Conservation (phyloP, 2,888 invertebrate species). For the Heteromyza rotundicornis region DNA sequence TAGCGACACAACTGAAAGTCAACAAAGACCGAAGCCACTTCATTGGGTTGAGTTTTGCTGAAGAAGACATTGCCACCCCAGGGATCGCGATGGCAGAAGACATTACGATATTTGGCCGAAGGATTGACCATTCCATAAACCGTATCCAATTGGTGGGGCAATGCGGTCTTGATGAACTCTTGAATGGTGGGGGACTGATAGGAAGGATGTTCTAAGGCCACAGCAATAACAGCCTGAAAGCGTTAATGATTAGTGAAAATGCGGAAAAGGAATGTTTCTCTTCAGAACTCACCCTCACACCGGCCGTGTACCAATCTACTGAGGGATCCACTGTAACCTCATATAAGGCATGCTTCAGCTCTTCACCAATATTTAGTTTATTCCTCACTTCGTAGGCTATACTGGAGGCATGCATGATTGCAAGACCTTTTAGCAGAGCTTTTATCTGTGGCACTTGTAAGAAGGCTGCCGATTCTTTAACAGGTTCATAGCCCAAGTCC, state of each 20-base stretch:
- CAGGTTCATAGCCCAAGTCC: conserved; percentile 41
- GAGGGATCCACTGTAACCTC: conserved; percentile 45
- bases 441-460: conserved; percentile 53
- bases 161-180: conserved; percentile 43
- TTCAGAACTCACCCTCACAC: conserved; percentile 36
- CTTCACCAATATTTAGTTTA: conserved; percentile 40
- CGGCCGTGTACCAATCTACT: conserved; percentile 47
- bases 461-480: conserved; percentile 31
- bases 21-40: conserved; percentile 49
- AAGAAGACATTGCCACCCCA: conserved; percentile 61
- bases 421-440: conserved; percentile 54
- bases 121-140: conserved; percentile 52
- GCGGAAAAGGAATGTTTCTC: not conserved
- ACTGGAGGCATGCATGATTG: conserved; percentile 60
- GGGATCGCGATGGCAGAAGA: conserved; percentile 62
- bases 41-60: conserved; percentile 31
- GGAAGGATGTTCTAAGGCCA: conserved; percentile 41
- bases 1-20: conserved; percentile 59
- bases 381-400: conserved; percentile 57
- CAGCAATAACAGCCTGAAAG: conserved; percentile 40
- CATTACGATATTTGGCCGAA: conserved; percentile 61
- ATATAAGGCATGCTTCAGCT: conserved; percentile 38
- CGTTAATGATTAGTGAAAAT: not conserved
- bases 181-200: conserved; percentile 35
- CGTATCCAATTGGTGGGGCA: conserved; percentile 41